Conservation (phyloP, 2,113 vertebrate species). For the Phalacrocorax carbo region DNA sequence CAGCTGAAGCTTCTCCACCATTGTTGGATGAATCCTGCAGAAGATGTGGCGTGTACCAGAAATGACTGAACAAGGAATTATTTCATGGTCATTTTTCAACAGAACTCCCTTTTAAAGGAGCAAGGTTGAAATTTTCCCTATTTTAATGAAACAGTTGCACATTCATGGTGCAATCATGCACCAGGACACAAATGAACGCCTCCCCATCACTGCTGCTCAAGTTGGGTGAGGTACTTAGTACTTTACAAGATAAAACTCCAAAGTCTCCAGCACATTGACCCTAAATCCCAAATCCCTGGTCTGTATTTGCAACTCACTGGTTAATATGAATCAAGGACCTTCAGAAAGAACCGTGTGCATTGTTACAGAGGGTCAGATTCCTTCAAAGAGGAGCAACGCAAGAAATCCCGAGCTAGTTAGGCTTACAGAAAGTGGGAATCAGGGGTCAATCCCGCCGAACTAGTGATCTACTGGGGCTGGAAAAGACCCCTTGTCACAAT, state of each 20-base stretch:
- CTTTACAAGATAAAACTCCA: background rate
- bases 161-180: no score
- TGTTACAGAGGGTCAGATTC: background rate
- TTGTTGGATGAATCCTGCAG: background rate
- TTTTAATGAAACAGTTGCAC: background rate
- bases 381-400: background rate
- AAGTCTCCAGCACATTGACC: background rate
- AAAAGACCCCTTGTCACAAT: background rate
- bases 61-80: background rate
- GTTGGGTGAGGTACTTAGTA: background rate
- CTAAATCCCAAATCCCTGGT: background rate
- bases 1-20: background rate
- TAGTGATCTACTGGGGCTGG: background rate
- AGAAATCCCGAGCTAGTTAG: background rate
- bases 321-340: background rate
- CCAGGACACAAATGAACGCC: background rate
- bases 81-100: background rate
- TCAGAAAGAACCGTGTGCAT: rapidly evolving
- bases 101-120: background rate
- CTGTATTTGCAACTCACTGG: background rate
- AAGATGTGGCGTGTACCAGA: background rate
- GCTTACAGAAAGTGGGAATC: background rate
- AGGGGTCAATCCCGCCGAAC: background rate
- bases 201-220: background rate
- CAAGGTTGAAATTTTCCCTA: rapidly evolving